A percentile compares a stretch with the other conserved stretches of the same genome.
phyloP scores from a whole-genome alignment of 1,140 invertebrate genomes.

The Agrypnia vestita region DNA sequence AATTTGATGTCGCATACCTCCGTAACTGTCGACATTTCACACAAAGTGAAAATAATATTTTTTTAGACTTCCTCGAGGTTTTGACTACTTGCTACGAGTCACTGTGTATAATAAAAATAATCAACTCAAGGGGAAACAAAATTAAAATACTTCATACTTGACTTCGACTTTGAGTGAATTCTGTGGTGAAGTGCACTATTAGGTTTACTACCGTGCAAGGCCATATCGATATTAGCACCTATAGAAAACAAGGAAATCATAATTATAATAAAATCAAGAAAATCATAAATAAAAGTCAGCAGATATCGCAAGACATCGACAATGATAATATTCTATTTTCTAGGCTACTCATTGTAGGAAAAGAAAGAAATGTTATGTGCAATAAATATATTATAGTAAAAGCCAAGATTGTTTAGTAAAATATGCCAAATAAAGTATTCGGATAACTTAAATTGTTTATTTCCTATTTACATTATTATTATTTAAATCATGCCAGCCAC shows the following conservation, averaged over 20 bases:
- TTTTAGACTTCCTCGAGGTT: too few species aligned
- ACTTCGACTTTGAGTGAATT: slow-evolving; percentile 63
- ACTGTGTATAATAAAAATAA: background rate
- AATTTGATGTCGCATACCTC: too few species aligned
- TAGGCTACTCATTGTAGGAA: too few species aligned
- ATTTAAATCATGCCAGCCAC: too few species aligned
- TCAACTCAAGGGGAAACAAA: slow-evolving; percentile 14
- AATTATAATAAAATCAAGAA: slow-evolving; percentile 8
- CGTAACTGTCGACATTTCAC: too few species aligned
- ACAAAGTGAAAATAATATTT: too few species aligned
- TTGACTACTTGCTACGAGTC: too few species aligned
- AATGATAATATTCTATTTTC: too few species aligned
- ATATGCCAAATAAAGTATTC: too few species aligned
- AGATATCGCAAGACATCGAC: background rate
- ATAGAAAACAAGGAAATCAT: slow-evolving; percentile 46
- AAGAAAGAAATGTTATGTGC: background rate
- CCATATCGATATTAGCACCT: slow-evolving; percentile 56
- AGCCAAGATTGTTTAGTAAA: too few species aligned
- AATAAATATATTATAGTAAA: background rate
- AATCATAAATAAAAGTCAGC: background rate
- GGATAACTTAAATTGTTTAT: too few species aligned
- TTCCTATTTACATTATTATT: too few species aligned
- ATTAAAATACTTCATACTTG: slow-evolving; percentile 65
- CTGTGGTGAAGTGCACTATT: slow-evolving; percentile 51
- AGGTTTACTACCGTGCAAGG: slow-evolving; percentile 55